Evolutionary conservation across 2,797 vertebrate species (phyloP), one percentile per base, ranked within the genome.

Genomic region (Eidolon dupreanum): DNA sequence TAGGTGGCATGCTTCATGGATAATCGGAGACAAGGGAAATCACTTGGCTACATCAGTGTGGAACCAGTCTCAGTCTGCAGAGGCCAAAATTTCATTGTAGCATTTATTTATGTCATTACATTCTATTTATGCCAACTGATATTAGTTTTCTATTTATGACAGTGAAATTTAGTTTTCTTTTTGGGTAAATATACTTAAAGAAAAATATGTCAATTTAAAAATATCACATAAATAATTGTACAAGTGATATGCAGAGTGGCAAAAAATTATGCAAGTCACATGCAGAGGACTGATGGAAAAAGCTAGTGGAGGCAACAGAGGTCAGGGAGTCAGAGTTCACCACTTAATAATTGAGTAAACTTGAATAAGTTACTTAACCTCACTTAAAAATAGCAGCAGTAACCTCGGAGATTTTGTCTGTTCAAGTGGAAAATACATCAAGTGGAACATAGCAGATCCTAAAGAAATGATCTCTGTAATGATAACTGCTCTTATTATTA

Each of bases 341-440:
- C 20, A 22, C 17, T 70, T 94, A 88, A 59, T 77, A 90, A 91
- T 53, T 53, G 46, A 94, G 70, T 74, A 77, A 89, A 66, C 61
- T 12, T 89, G 59, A 93, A 38, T 81, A 61, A 55, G 65, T 20
- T 94, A 65, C 46, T 92, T 70, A 87, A 85, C 41, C 70, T 92
- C 90, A 57, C 26, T 81, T 93, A 84, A 97, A 90, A 81, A 88
- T 51, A 85, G 70, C 70, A 71, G 5, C 71, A 88, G 49, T 59
- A 55, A 33, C 28, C 65, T 87, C 73, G 41, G 31, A 49, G 49
- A 38, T 84, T 92, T 84, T 81, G 38, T 90, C 17, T 91, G 15
- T 94, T 75, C 81, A 92, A 82, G n/a, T 73, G 61, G 77, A 89
- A 92, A 90, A 78, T 73, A 33, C 41, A 84, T 53, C 65, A 63